Evolutionary conservation across 1,140 invertebrate species (phyloP).

Genomic region (Caligus rogercresseyi): DNA sequence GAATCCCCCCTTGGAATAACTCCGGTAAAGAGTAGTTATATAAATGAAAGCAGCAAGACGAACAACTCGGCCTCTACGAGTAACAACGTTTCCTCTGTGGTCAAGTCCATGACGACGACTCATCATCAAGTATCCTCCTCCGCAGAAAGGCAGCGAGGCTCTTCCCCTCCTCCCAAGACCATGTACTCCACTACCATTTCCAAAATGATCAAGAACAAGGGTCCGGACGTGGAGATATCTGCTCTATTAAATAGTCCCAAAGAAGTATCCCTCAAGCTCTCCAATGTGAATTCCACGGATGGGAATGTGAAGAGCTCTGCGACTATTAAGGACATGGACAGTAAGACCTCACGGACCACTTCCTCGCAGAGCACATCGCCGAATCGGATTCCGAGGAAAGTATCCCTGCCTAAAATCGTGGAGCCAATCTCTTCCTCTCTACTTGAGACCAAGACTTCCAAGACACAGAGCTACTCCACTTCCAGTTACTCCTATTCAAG

Average conservation of each 20-base stretch:
- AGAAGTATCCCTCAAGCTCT: neutral
- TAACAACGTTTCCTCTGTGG: neutral
- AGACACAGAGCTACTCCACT: neutral
- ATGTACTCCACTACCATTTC: conserved; percentile 5
- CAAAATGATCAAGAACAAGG: neutral
- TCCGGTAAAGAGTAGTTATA: no score
- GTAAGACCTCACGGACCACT: neutral
- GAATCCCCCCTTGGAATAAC: no score
- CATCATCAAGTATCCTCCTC: neutral
- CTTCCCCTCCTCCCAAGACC: neutral
- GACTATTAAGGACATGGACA: neutral
- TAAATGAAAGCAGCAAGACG: no score
- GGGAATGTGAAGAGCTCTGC: neutral
- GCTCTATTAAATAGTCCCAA: neutral
- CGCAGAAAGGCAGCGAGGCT: no score
- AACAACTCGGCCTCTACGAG: neutral
- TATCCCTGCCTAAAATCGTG: neutral
- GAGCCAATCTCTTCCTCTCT: neutral
- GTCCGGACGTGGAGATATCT: neutral
- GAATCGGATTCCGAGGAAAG: neutral
- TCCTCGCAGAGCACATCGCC: neutral
- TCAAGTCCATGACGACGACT: neutral
- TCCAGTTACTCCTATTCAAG: neutral
- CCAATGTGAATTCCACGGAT: neutral
- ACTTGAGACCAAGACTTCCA: neutral